Evolutionary conservation across 2,888 invertebrate species (phyloP).

Genomic region (Chaitophorus viminalis): DNA sequence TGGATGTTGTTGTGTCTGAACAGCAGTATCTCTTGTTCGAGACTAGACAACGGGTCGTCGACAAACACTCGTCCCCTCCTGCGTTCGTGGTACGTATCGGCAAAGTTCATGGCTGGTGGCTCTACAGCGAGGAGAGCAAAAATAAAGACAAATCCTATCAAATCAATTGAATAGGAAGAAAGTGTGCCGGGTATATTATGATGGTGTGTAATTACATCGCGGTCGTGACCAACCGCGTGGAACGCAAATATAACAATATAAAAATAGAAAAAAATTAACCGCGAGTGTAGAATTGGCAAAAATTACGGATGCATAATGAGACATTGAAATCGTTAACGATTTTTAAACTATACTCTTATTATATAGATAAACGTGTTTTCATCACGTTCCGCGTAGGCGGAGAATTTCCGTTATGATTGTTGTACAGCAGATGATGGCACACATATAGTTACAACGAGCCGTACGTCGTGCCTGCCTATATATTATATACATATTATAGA

Average conservation of each 20-base stretch:
- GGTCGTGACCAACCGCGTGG: constrained; percentile 53
- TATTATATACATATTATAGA: background rate
- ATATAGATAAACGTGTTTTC: constrained; percentile 21
- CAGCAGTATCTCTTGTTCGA: constrained; percentile 57
- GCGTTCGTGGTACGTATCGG: constrained; percentile 47
- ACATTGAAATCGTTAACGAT: constrained; percentile 46
- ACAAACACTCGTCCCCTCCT: constrained; percentile 58
- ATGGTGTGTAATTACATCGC: constrained; percentile 55
- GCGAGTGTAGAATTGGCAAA: background rate
- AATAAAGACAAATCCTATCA: constrained; percentile 41
- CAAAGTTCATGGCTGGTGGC: constrained; percentile 47
- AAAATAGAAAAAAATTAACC: constrained; percentile 3
- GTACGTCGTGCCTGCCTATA: background rate
- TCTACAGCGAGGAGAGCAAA: constrained; percentile 10
- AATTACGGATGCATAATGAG: constrained; percentile 52
- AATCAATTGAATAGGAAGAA: constrained; percentile 55
- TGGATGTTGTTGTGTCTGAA: constrained; percentile 60
- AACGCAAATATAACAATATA: constrained; percentile 30
- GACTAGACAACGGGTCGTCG: constrained; percentile 56
- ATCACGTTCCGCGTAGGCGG: constrained; percentile 33
- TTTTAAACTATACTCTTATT: constrained; percentile 12
- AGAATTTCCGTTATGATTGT: constrained; percentile 19
- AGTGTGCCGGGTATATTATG: constrained; percentile 59
- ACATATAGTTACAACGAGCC: no score
- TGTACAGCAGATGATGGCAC: background rate